Evolutionary conservation across 2,113 vertebrate species (phyloP).

Genomic region (Isurus oxyrinchus): DNA sequence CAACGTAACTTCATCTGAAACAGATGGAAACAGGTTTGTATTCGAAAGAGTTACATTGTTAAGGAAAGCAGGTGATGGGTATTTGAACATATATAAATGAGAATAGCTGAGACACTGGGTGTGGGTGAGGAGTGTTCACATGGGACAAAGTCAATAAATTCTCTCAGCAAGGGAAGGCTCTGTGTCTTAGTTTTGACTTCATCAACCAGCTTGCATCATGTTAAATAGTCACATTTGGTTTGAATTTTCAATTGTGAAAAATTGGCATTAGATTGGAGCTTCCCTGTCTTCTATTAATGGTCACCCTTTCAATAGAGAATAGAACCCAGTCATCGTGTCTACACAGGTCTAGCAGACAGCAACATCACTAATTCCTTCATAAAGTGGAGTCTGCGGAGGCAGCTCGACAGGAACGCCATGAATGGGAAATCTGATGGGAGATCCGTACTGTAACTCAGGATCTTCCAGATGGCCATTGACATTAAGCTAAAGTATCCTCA

Average conservation of each 20-base stretch:
- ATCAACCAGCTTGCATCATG: no score
- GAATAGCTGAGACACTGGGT: no score
- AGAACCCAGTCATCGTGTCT: not conserved
- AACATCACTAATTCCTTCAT: not conserved
- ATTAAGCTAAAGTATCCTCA: not conserved
- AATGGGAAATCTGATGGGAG: not conserved
- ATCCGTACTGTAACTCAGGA: not conserved
- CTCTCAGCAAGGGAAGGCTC: no score
- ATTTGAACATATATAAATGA: no score
- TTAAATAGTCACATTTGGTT: not conserved
- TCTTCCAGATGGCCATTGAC: not conserved
- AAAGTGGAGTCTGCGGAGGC: not conserved
- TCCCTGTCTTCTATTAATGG: not conserved
- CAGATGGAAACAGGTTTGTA: no score
- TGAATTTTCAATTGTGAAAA: not conserved
- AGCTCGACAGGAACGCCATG: not conserved
- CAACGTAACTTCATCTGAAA: no score
- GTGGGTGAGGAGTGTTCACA: no score
- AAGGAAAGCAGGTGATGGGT: no score
- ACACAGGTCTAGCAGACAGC: not conserved
- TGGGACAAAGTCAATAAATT: no score
- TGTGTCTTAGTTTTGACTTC: no score
- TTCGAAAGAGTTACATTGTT: no score
- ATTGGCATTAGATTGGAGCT: not conserved
- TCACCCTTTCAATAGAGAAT: not conserved